Conservation (phyloP, 2,888 invertebrate genomes). For the Scaptomyza flava region DNA sequence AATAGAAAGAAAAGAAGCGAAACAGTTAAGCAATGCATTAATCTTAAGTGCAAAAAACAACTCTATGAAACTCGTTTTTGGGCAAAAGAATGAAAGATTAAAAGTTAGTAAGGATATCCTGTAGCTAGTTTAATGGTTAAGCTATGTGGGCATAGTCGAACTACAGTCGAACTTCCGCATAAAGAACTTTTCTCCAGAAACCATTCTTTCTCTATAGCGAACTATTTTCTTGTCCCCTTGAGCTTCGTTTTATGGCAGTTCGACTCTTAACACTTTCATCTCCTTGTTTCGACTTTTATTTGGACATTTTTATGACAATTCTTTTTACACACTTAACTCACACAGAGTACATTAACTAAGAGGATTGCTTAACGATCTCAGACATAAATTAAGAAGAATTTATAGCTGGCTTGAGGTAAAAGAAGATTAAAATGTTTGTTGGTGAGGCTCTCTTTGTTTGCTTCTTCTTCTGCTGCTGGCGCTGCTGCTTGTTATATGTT, state of each 20-base stretch:
- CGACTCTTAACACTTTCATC: not conserved
- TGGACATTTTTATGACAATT: not conserved
- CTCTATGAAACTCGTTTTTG: no score
- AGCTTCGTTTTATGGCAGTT: no score
- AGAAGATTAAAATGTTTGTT: constrained; percentile 35
- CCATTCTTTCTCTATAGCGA: no score
- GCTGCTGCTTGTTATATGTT: not conserved
- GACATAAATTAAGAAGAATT: constrained; percentile 19
- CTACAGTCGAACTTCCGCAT: no score
- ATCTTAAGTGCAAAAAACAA: constrained; percentile 5
- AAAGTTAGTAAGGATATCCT: not conserved
- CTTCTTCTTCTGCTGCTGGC: not conserved
- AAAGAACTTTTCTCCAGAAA: no score
- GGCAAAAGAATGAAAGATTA: not conserved
- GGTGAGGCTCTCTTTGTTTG: not conserved
- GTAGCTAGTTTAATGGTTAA: not conserved
- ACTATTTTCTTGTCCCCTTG: no score
- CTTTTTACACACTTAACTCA: constrained; percentile 1
- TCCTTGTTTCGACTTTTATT: not conserved
- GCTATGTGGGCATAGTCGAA: no score
- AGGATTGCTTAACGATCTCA: constrained; percentile 3
- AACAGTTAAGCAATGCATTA: constrained; percentile 44
- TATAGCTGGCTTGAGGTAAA: constrained; percentile 14
- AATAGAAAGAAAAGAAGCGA: constrained; percentile 62
- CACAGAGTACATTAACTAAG: not conserved